Evolutionary conservation across 2,888 invertebrate species (phyloP).

Genomic region (Phoronis australis): DNA sequence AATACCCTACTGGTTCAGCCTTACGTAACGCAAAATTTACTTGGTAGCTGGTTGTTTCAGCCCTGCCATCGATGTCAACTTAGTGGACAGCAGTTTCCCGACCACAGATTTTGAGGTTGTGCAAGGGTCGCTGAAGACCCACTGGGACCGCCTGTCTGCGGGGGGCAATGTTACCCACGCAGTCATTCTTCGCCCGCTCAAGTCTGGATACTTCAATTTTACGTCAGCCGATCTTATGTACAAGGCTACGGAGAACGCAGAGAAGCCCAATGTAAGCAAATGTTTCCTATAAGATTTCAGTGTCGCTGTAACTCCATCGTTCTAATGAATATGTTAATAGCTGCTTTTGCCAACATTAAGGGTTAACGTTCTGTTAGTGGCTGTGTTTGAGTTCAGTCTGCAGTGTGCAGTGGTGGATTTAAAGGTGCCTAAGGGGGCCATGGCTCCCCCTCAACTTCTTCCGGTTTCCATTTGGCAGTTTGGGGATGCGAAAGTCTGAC

Average conservation of each 20-base stretch:
- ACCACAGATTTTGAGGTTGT: constrained; percentile 84
- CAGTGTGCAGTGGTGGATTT: no score
- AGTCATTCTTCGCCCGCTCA: constrained; percentile 82
- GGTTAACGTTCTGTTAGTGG: no score
- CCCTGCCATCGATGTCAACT: constrained; percentile 81
- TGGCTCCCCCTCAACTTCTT: no score
- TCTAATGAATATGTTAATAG: no score
- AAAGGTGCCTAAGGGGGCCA: no score
- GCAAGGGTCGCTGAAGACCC: constrained; percentile 72
- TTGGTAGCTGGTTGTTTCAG: constrained; percentile 31
- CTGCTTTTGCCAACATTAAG: no score
- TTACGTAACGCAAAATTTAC: neutral
- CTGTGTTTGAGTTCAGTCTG: no score
- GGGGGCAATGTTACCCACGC: constrained; percentile 90
- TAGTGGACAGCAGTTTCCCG: constrained; percentile 87
- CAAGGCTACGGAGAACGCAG: constrained; percentile 76
- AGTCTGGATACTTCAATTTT: constrained; percentile 93
- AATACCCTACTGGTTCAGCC: neutral
- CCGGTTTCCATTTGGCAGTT: no score
- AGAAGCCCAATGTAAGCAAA: no score
- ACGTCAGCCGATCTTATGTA: constrained; percentile 91
- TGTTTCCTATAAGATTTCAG: no score
- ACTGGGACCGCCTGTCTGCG: constrained; percentile 66
- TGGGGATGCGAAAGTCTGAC: no score
- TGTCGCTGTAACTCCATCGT: no score